Percentiles rank a stretch among this genome's conserved stretches.
These are phyloP conservation scores for Philaethria dido DNA, from an alignment of 2,888 invertebrate genomes.

Conservation along the genomic window DNA sequence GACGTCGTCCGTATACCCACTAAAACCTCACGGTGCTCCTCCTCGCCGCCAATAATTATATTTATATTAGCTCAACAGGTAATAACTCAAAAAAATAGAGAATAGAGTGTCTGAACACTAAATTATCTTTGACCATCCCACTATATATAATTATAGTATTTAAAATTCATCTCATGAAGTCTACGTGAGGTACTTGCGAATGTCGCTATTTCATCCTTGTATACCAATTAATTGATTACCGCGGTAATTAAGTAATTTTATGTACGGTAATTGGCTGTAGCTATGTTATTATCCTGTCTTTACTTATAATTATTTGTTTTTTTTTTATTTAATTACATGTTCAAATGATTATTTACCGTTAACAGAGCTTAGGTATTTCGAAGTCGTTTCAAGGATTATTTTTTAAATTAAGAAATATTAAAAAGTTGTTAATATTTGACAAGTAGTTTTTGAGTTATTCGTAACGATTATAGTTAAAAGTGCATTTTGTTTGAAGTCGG, in stretches of 20 bases:
- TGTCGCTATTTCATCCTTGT: background rate
- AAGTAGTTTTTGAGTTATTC: too few species aligned
- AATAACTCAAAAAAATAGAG: too few species aligned
- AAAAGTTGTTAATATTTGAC: too few species aligned
- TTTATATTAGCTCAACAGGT: too few species aligned
- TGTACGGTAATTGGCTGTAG: constrained; percentile 24
- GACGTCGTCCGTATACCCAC: too few species aligned
- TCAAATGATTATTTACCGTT: background rate
- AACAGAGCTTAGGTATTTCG: background rate
- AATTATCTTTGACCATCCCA: too few species aligned
- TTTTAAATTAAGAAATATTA: too few species aligned
- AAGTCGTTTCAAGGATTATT: background rate
- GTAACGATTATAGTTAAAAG: too few species aligned
- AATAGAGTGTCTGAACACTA: too few species aligned
- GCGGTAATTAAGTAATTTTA: constrained; percentile 33
- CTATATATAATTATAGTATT: background rate
- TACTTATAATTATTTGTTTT: background rate
- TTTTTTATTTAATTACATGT: background rate
- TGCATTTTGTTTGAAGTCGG: too few species aligned
- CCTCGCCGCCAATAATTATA: too few species aligned
- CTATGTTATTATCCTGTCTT: constrained; percentile 11
- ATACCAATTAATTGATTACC: constrained; percentile 12
- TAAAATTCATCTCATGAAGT: background rate
- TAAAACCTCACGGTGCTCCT: too few species aligned
- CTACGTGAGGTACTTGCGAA: background rate